A percentile compares a stretch with the other conserved stretches of the same genome.
Evolutionary conservation across 2,113 vertebrate genomes (phyloP).

Genomic region (Furnarius figulus): DNA sequence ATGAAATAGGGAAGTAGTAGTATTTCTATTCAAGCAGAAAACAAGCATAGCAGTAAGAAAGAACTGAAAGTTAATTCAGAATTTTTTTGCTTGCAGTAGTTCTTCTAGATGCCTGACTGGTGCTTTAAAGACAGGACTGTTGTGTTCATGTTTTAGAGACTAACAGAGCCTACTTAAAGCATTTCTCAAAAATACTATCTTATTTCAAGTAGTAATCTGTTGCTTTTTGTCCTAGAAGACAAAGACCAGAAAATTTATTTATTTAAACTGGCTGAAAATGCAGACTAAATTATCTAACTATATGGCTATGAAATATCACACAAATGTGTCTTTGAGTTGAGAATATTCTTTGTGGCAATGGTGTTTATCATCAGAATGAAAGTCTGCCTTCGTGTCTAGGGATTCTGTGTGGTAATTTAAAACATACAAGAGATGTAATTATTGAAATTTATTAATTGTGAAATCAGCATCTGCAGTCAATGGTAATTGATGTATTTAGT

Average conservation of each 20-base stretch:
- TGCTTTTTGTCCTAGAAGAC: neutral
- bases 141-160: neutral
- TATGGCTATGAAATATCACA: neutral
- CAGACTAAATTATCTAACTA: neutral
- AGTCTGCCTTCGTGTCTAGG: neutral
- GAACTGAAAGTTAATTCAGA: neutral
- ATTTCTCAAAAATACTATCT: neutral
- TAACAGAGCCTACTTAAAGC: neutral
- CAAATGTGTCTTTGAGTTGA: neutral
- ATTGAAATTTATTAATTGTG: conserved; percentile 13
- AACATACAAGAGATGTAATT: neutral
- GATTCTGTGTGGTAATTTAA: neutral
- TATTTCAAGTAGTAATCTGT: neutral
- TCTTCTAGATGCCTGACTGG: neutral
- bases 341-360: neutral
- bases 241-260: neutral
- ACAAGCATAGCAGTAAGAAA: neutral
- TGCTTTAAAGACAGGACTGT: neutral
- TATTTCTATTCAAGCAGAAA: neutral
- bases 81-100: neutral
- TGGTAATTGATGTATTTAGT: conserved; percentile 27
- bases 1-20: neutral
- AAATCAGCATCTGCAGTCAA: conserved; percentile 24
- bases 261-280: neutral
- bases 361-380: neutral